A percentile compares a stretch with the other conserved stretches of the same genome.
These are phyloP conservation scores for Poecilia gillii DNA, from an alignment of 2,797 vertebrate genomes.

Conservation along the genomic window DNA sequence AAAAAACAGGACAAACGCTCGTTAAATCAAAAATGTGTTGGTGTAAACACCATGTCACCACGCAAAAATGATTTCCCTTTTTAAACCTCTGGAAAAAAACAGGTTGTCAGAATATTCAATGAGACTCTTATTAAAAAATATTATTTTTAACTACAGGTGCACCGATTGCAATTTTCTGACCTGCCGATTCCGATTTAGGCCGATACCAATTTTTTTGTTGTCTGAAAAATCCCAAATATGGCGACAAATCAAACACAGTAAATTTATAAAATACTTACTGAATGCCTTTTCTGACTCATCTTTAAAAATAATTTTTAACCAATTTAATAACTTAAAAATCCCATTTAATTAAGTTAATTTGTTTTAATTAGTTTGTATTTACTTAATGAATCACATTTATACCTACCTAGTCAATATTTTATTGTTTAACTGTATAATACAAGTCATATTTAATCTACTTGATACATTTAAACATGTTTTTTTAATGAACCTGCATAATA, in stretches of 20 bases:
- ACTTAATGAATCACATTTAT: neutral
- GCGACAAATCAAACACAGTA: neutral
- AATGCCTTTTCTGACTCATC: neutral
- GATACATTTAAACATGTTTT: neutral
- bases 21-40: neutral
- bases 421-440: neutral
- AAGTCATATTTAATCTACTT: neutral
- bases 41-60: neutral
- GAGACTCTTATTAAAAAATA: neutral
- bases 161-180: neutral
- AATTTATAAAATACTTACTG: neutral
- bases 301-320: neutral
- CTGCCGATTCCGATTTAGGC: neutral
- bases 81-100: neutral
- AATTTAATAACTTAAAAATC: neutral
- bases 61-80: neutral
- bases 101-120: neutral
- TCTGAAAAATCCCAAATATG: neutral
- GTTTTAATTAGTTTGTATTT: neutral
- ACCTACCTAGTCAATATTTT: neutral
- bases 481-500: neutral
- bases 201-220: neutral
- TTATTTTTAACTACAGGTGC: neutral
- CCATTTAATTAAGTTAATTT: neutral
- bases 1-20: neutral